phyloP scores from a whole-genome alignment of 2,113 vertebrate genomes.

The Gobio gobio region DNA sequence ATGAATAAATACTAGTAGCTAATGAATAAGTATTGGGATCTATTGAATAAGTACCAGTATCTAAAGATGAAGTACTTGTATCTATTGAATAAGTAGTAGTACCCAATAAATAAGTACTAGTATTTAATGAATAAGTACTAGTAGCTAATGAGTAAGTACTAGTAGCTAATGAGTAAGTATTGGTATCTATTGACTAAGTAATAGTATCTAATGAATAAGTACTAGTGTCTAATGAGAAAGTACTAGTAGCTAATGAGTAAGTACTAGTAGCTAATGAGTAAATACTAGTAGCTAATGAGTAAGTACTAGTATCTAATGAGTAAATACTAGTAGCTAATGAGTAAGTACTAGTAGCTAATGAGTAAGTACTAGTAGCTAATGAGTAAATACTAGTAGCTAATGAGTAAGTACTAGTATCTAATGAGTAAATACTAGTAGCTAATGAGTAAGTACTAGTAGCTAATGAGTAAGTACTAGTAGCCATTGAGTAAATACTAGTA shows the following conservation, averaged over 20 bases:
- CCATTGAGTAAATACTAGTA: not conserved
- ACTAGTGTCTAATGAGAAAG: not conserved
- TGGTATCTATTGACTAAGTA: no score
- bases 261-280: not conserved
- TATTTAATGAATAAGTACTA: not conserved
- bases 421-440: not conserved
- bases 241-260: not conserved
- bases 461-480: not conserved
- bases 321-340: not conserved
- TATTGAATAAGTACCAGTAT: not conserved
- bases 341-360: not conserved
- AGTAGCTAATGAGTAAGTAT: no score
- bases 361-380: not conserved
- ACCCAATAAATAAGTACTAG: no score
- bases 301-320: not conserved
- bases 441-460: not conserved
- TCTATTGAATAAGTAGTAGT: no score
- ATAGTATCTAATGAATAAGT: not conserved
- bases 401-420: no score
- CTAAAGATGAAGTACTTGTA: no score
- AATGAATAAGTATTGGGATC: not conserved
- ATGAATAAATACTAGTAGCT: not conserved
- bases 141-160: not conserved
- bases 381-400: not conserved
- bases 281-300: not conserved